phyloP scores from a whole-genome alignment of 2,113 vertebrate genomes.

The Neoarius graeffei region DNA sequence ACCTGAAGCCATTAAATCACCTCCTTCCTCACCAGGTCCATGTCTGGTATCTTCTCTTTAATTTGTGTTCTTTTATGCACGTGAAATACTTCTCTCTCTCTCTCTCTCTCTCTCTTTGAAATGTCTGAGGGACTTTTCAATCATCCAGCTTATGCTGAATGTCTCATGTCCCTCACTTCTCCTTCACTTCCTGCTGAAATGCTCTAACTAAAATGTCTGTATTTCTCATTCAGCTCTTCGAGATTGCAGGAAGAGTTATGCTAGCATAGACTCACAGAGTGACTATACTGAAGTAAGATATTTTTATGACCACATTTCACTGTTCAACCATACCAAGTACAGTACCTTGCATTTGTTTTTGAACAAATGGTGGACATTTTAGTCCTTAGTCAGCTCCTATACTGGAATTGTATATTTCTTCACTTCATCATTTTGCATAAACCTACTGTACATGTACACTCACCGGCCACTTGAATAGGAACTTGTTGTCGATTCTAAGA shows the following conservation, averaged over 20 bases:
- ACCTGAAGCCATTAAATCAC: slow-evolving; percentile 90
- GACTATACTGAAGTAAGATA: slow-evolving; percentile 79
- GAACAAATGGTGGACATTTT: background rate
- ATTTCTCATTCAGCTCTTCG: slow-evolving; percentile 69
- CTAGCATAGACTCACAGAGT: slow-evolving; percentile 62
- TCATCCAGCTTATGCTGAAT: background rate
- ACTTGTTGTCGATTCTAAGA: too few relatives aligned
- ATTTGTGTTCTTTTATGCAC: background rate
- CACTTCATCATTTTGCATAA: background rate
- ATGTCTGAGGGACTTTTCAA: background rate
- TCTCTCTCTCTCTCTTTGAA: background rate
- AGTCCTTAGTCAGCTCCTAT: background rate
- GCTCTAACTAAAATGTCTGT: background rate
- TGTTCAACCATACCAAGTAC: background rate
- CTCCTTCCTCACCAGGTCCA: slow-evolving; percentile 81
- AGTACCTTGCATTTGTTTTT: background rate
- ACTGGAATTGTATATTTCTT: background rate
- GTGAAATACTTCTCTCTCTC: background rate
- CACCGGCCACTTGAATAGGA: too few relatives aligned
- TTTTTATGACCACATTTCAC: background rate
- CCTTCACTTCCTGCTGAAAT: background rate
- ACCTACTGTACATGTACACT: too few relatives aligned
- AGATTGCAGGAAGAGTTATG: slow-evolving; percentile 52
- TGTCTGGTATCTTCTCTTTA: background rate
- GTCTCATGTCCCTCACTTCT: background rate